Percentiles rank a stretch among this genome's conserved stretches.
Evolutionary conservation across 2,888 invertebrate species (phyloP).

Genomic region (Sinopyrophorus schimmeli): DNA sequence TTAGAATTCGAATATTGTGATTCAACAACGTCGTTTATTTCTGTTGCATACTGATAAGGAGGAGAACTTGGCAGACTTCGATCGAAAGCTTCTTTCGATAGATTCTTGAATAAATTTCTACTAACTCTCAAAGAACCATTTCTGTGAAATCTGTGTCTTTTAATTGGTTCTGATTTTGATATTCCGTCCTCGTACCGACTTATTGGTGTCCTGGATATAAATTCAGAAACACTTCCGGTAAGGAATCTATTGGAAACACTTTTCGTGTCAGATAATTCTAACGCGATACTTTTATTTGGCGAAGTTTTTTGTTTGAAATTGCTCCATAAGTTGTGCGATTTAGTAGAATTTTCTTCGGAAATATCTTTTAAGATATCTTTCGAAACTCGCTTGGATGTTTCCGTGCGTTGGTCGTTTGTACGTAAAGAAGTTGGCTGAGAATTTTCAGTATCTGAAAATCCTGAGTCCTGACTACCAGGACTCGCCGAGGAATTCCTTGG

Average conservation of each 20-base stretch:
- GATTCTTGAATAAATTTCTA: conserved; percentile 27
- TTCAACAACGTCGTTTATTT: conserved; percentile 35
- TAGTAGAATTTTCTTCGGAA: conserved; percentile 53
- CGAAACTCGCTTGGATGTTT: conserved; percentile 28
- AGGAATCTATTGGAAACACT: neutral
- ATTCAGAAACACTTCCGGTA: conserved; percentile 4
- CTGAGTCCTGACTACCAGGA: conserved; percentile 78
- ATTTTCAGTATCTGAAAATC: conserved; percentile 77
- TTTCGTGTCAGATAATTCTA: conserved; percentile 24
- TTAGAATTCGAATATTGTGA: conserved; percentile 39
- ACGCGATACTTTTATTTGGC: conserved; percentile 40
- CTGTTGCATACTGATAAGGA: conserved; percentile 51
- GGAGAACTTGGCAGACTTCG: conserved; percentile 13
- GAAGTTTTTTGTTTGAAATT: conserved; percentile 56
- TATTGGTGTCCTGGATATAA: conserved; percentile 19
- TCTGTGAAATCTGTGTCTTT: conserved; percentile 27
- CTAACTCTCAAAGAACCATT: conserved; percentile 39
- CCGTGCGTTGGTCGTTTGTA: conserved; percentile 1
- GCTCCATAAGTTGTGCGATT: conserved; percentile 41
- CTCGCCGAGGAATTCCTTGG: conserved; percentile 62
- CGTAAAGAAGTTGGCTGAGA: conserved; percentile 55
- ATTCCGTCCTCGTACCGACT: conserved; percentile 31
- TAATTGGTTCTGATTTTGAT: conserved; percentile 34
- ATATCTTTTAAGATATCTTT: conserved; percentile 47
- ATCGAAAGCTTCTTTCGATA: conserved; percentile 10